Evolutionary conservation across 1,140 invertebrate genomes (phyloP).

Genomic region (Halotydeus destructor): DNA sequence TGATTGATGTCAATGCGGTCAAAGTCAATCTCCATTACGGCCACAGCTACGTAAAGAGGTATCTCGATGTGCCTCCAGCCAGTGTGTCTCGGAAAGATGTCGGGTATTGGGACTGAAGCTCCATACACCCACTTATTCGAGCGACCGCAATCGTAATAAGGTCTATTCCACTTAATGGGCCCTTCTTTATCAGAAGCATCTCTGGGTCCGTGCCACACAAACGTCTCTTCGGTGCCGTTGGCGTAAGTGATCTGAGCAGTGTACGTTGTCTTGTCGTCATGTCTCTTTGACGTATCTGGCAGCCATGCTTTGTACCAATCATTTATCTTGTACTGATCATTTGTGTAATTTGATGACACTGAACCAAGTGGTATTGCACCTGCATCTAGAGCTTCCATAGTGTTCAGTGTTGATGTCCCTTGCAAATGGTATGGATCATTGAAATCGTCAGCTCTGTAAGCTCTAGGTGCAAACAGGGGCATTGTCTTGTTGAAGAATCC

Average conservation of each 20-base stretch:
- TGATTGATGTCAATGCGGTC: conserved; percentile 95
- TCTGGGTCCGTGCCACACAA: conserved; percentile 72
- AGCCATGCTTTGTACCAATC: conserved; percentile 69
- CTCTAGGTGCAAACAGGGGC: conserved; percentile 78
- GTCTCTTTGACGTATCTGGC: conserved; percentile 48
- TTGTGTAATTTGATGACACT: conserved; percentile 63
- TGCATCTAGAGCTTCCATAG: conserved; percentile 39
- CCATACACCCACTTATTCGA: conserved; percentile 88
- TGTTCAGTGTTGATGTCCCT: conserved; percentile 72
- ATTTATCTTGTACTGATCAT: conserved; percentile 70
- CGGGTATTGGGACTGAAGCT: conserved; percentile 77
- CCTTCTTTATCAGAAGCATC: conserved; percentile 64
- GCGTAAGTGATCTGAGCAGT: conserved; percentile 58
- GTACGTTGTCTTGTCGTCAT: conserved; percentile 79
- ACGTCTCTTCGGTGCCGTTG: conserved; percentile 86
- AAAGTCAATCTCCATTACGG: conserved; percentile 88
- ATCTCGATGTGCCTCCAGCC: conserved; percentile 85
- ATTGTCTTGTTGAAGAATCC: conserved; percentile 94
- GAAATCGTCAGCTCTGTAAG: conserved; percentile 62
- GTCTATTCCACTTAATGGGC: conserved; percentile 75
- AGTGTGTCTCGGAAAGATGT: conserved; percentile 84
- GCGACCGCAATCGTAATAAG: conserved; percentile 88
- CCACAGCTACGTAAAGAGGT: conserved; percentile 77
- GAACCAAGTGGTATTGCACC: conserved; percentile 53
- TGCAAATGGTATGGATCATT: conserved; percentile 82